phyloP scores from a whole-genome alignment of 2,113 vertebrate species.

The Chaetodon auriga region DNA sequence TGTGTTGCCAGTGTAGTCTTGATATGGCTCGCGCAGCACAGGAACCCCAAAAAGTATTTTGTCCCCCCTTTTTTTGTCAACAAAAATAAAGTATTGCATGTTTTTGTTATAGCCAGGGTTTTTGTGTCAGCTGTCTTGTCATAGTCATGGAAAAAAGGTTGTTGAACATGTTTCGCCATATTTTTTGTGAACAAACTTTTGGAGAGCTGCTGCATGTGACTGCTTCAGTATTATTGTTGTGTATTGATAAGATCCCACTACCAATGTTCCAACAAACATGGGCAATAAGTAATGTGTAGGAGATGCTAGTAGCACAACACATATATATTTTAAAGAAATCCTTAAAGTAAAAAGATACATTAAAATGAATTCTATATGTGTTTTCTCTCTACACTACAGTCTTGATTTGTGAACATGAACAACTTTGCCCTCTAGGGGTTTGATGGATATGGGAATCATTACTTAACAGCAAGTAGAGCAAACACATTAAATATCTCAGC shows the following conservation, averaged over 20 bases:
- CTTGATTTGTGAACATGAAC: conserved; percentile 57
- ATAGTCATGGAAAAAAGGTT: no score
- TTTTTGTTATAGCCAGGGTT: no score
- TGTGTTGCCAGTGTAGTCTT: no score
- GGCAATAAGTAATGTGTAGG: background rate
- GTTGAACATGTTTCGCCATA: no score
- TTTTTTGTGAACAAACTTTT: no score
- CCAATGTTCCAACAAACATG: background rate
- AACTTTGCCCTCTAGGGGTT: conserved; percentile 37
- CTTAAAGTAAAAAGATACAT: background rate
- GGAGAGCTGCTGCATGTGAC: background rate
- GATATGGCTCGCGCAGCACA: no score
- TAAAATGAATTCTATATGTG: conserved; percentile 6
- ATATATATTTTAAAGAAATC: conserved; percentile 1
- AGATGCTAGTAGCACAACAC: background rate
- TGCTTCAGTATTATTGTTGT: background rate
- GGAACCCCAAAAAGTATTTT: no score
- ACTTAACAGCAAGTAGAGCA: conserved; percentile 72
- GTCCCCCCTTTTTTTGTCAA: no score
- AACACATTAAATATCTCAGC: conserved; percentile 68
- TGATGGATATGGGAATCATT: conserved; percentile 62
- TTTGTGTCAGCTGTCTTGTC: no score
- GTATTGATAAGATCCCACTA: background rate
- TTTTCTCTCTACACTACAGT: conserved; percentile 20
- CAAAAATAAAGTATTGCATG: no score